Evolutionary conservation across 2,888 invertebrate genomes (phyloP).

Genomic region (Standfussiana lucernea): DNA sequence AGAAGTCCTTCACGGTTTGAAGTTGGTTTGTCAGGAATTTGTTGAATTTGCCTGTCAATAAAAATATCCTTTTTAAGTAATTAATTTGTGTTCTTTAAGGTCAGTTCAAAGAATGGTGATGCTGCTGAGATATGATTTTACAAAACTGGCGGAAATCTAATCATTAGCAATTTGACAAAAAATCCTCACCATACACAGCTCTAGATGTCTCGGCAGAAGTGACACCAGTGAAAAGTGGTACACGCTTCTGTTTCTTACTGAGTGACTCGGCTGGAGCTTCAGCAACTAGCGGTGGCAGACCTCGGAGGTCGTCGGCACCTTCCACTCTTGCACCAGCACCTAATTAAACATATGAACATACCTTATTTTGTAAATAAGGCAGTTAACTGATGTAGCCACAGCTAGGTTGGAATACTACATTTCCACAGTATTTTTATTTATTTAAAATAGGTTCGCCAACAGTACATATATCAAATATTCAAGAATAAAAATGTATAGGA

Average conservation of each 20-base stretch:
- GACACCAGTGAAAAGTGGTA: constrained; percentile 94
- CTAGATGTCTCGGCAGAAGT: constrained; percentile 93
- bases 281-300: constrained; percentile 92
- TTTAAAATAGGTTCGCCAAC: too few species aligned
- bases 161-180: not conserved
- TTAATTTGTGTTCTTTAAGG: not conserved
- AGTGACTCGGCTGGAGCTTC: constrained; percentile 92
- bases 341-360: not conserved
- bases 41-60: constrained; percentile 81
- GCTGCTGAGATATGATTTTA: too few species aligned
- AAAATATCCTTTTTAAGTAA: not conserved
- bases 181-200: constrained; percentile 89
- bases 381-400: too few species aligned
- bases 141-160: not conserved
- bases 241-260: constrained; percentile 87
- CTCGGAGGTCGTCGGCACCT: constrained; percentile 92
- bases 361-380: not conserved
- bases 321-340: constrained; percentile 93
- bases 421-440: too few species aligned
- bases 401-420: too few species aligned
- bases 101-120: not conserved
- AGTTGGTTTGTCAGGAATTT: constrained; percentile 80
- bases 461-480: too few species aligned
- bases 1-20: constrained; percentile 80
- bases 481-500: too few species aligned